Evolutionary conservation across 1,140 invertebrate genomes (phyloP), one percentile per base, ranked within the genome.

Genomic region (Microplitis demolitor): DNA sequence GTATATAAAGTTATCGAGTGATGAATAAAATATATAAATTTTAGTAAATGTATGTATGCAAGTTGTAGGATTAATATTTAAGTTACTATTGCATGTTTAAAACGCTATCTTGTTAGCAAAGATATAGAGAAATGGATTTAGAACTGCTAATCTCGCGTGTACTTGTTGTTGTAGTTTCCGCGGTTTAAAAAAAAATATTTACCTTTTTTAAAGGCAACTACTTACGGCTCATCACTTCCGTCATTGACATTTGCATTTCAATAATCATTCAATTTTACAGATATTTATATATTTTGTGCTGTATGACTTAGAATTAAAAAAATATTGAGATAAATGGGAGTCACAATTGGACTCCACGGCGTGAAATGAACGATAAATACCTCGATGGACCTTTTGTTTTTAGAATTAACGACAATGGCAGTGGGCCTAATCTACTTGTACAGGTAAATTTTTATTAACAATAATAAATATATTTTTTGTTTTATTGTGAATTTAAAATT

Each of bases 381-480:
- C 66, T 78, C 74, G 90, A 92, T 74, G 91, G 91, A 61, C 92
- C 92, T 37, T 93, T 94, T 79, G 87, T 93, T 75, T 94, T 92
- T 80, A 88, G 92, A 63, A 82, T 94, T 45, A 94, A 94, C 79
- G 93, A 95, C 78, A 92, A 92, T 80, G 93, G 93, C 14, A 87
- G 86, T 60, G 93, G 92, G 78, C 93, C 93, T 13, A 91, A 92
- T 84, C 87, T 95, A 50, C 87, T 95, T 24, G 85, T 91, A 4
- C 92, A 94, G 89, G 92, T 93, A 88, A 78, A 51, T 31, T 45
- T 13, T 11, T 37, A 0, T 39, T 50, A 37, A 33, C 33, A 37
- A 33, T 16, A 60, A 24, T 24, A 24, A 24, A 24, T 24, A 24
- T 14, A 66, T n/a, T 51, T 31, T 4, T 6, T 39, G 51, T 14